Evolutionary conservation across 2,113 vertebrate species (phyloP), one percentile per base, ranked within the genome.

Genomic region (Lepisosteus osseus): DNA sequence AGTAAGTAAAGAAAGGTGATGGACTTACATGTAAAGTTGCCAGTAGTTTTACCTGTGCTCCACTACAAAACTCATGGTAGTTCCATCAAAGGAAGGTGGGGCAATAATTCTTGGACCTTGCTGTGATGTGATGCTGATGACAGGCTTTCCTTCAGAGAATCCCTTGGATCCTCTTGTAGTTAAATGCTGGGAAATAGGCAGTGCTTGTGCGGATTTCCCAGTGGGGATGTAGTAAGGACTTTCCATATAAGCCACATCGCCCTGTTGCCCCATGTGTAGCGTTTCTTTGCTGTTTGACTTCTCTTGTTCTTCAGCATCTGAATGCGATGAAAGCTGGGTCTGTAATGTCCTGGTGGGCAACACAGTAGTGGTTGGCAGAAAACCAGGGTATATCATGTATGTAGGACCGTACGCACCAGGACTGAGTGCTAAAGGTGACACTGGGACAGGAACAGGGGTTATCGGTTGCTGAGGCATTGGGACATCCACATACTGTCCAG

Each of bases 21-120:
- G 47, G 47, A 84, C 89, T 88, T 77, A 87, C 80, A 66, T 80
- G 72, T 73, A 71, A 65, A 72, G 12, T 44, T 54, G 51, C 8
- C 13, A 29, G 45, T 41, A 0, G 4, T 1, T 15, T 95, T 89
- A 98, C 89, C 94, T 88, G 83, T 98, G 97, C 81, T 98, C 97
- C 79, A 99, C 94, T 84, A 98, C 95, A 3, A 98, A 99, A 81
- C 96, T 96, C 97, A 98, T 96, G 81, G 96, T 98, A 63, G 95
- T 98, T 74, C 97, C 96, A 0, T 99, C 96, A 2, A 98, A 99
- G 3, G 95, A 96, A 2, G 96, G 95, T 0, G 96, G 95, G 0
- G 97, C 96, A 0, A 99, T 90, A 81, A 99, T 94, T 17, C 95
- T 83, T 0, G 97, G 95, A 5, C 95, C 95, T 61, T 94, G 94